Percentiles rank a stretch among this genome's conserved stretches.
phyloP scores from a whole-genome alignment of 2,888 invertebrate species.

The Anorthoa munda region DNA sequence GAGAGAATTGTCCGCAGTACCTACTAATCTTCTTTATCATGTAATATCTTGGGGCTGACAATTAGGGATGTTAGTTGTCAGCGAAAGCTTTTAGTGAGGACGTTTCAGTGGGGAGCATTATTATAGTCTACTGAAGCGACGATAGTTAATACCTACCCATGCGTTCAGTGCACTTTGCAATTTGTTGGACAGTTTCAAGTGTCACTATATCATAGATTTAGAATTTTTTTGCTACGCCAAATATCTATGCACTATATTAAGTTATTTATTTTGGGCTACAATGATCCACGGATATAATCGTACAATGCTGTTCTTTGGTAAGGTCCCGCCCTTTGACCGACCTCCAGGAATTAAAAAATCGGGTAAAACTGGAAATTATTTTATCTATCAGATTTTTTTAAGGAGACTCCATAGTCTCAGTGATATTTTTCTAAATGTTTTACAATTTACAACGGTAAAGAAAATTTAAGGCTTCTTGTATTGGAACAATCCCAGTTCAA shows the following conservation, averaged over 20 bases:
- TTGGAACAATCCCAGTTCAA: slow-evolving; percentile 13
- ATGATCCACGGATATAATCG: background rate
- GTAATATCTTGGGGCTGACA: slow-evolving; percentile 33
- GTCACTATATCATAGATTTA: background rate
- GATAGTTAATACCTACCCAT: background rate
- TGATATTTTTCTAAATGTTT: background rate
- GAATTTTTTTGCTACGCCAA: too few species aligned
- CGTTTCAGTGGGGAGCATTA: background rate
- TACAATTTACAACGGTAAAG: background rate
- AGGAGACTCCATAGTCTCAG: too few species aligned
- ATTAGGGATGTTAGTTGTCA: slow-evolving; percentile 37
- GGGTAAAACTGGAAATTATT: too few species aligned
- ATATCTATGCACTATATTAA: too few species aligned
- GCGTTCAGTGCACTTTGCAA: background rate
- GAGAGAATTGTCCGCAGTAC: slow-evolving; percentile 1
- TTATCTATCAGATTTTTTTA: too few species aligned
- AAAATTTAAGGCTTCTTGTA: slow-evolving; percentile 20
- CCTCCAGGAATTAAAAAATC: too few species aligned
- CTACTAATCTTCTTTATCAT: slow-evolving; percentile 29
- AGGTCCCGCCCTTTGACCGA: too few species aligned
- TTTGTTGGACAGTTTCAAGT: background rate
- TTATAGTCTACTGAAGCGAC: background rate
- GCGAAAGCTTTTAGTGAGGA: slow-evolving; percentile 6
- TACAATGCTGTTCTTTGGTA: too few species aligned
- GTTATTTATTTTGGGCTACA: background rate